Conservation (phyloP, 2,888 invertebrate genomes). For the Caenorhabditis sp. region DNA sequence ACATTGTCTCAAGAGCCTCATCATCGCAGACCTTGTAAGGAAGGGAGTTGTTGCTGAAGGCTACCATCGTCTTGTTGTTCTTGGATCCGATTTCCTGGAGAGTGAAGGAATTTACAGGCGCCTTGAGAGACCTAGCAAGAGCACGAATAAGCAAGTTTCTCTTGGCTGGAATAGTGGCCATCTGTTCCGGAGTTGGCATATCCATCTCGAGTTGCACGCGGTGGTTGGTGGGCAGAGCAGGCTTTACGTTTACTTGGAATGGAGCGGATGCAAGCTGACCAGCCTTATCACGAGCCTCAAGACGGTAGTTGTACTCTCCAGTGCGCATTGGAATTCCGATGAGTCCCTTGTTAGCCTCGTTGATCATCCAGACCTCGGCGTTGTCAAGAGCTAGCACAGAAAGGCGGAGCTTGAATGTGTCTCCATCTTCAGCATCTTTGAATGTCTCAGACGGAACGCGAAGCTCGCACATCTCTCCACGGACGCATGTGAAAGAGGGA, state of each 20-base stretch:
- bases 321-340: constrained; percentile 74
- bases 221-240: constrained; percentile 65
- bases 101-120: constrained; percentile 43
- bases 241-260: constrained; percentile 69
- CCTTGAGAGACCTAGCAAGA: constrained; percentile 59
- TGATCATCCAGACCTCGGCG: constrained; percentile 59
- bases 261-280: constrained; percentile 71
- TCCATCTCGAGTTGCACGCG: constrained; percentile 67
- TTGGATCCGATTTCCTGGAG: constrained; percentile 59
- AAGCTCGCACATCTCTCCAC: constrained; percentile 74
- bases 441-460: constrained; percentile 77
- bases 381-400: constrained; percentile 65
- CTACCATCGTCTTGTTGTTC: constrained; percentile 63
- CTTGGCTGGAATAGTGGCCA: constrained; percentile 56
- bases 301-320: constrained; percentile 77
- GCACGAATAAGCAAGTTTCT: constrained; percentile 59
- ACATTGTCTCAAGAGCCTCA: constrained; percentile 68
- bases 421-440: constrained; percentile 78
- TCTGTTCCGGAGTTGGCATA: constrained; percentile 51
- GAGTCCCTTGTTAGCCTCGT: constrained; percentile 60
- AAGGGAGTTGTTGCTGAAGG: constrained; percentile 70
- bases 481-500: constrained; percentile 59
- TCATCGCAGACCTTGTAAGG: constrained; percentile 70
- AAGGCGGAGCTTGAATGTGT: constrained; percentile 71
- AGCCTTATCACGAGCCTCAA: constrained; percentile 76